A percentile compares a stretch with the other conserved stretches of the same genome.
These are phyloP conservation scores for Trachymyrmex cornetzi DNA, from an alignment of 1,140 invertebrate genomes.

Conservation along the genomic window DNA sequence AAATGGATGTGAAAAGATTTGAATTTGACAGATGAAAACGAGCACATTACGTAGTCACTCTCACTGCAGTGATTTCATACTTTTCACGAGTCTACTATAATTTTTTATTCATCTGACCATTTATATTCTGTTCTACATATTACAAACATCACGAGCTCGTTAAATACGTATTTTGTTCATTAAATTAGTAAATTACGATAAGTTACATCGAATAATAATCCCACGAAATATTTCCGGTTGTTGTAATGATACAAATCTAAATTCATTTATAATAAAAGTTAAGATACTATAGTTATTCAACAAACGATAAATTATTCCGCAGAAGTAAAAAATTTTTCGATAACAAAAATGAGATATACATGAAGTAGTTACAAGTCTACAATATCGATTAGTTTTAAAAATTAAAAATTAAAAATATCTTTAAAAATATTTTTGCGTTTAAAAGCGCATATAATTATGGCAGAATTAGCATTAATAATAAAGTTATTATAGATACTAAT, in stretches of 20 bases:
- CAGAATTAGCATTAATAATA: background rate
- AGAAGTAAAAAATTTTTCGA: background rate
- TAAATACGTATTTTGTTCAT: background rate
- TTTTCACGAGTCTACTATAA: conserved; percentile 14
- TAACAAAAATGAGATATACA: background rate
- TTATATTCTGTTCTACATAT: background rate
- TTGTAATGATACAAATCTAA: conserved; percentile 23
- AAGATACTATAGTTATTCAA: background rate
- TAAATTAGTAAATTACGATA: background rate
- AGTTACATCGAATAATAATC: background rate
- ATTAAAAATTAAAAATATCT: too few relatives aligned
- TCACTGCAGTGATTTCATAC: conserved; percentile 30
- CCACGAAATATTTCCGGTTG: background rate
- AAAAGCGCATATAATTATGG: too few relatives aligned
- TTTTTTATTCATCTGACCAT: conserved; percentile 5
- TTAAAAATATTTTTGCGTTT: too few relatives aligned
- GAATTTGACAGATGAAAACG: conserved; percentile 28
- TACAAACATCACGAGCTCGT: background rate
- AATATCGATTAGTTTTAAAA: background rate
- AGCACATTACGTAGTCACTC: conserved; percentile 42
- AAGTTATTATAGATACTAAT: background rate
- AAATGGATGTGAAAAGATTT: conserved; percentile 37
- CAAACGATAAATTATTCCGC: background rate
- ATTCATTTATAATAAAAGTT: conserved; percentile 7
- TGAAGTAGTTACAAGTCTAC: background rate